These are phyloP conservation scores for Drosophila nr. medialis DNA, from an alignment of 2,888 invertebrate genomes.

Conservation along the genomic window DNA sequence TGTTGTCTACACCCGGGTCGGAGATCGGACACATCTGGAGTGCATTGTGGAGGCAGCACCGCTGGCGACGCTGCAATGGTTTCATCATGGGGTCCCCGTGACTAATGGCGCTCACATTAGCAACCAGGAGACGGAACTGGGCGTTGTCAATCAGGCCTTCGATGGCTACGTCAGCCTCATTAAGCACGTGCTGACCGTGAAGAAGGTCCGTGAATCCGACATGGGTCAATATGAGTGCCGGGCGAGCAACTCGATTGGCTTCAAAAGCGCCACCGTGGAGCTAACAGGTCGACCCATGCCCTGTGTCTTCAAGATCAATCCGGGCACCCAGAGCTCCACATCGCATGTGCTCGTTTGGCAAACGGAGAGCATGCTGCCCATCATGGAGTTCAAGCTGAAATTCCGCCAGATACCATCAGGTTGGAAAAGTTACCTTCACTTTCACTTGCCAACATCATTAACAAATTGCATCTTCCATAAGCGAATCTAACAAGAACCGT, in stretches of 20 bases:
- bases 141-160: constrained; percentile 82
- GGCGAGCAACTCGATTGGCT: constrained; percentile 91
- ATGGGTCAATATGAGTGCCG: constrained; percentile 92
- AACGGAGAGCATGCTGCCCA: constrained; percentile 92
- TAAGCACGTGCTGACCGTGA: constrained; percentile 88
- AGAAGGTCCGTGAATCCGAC: constrained; percentile 88
- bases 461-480: not conserved
- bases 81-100: constrained; percentile 87
- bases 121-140: constrained; percentile 84
- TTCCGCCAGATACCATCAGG: constrained; percentile 84
- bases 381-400: constrained; percentile 89
- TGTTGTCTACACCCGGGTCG: constrained; percentile 91
- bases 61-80: constrained; percentile 89
- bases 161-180: constrained; percentile 86
- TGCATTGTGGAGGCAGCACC: constrained; percentile 90
- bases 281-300: constrained; percentile 87
- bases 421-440: constrained; percentile 28
- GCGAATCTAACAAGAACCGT: constrained; percentile 52
- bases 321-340: constrained; percentile 83
- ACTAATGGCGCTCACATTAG: constrained; percentile 83
- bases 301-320: constrained; percentile 83
- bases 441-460: not conserved
- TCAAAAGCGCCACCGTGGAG: constrained; percentile 89
- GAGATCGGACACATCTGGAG: constrained; percentile 89
- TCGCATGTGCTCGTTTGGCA: constrained; percentile 92